These are phyloP conservation scores for Penaeus japonicus DNA, from an alignment of 1,140 invertebrate genomes.

Conservation along the genomic window DNA sequence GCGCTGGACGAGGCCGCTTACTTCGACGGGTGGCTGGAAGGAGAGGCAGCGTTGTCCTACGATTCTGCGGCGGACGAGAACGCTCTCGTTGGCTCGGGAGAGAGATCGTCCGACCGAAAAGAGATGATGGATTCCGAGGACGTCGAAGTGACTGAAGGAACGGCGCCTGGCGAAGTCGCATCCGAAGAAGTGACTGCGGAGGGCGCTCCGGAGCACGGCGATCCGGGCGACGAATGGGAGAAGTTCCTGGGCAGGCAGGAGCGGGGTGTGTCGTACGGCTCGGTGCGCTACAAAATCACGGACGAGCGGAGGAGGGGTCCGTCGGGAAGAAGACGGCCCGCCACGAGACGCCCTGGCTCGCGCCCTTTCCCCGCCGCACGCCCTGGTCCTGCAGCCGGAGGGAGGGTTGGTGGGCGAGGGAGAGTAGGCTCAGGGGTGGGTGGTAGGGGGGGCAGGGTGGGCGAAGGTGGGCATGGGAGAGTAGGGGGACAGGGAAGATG, in stretches of 20 bases:
- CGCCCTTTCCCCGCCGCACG: background rate
- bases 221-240: no score
- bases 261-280: constrained; percentile 16
- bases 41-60: no score
- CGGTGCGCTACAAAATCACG: constrained; percentile 31
- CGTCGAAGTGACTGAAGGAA: no score
- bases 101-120: no score
- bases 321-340: background rate
- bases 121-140: no score
- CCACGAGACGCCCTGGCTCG: background rate
- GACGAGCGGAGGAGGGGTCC: background rate
- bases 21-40: no score
- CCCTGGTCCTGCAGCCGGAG: background rate
- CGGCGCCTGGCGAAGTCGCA: no score
- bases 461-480: background rate
- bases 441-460: background rate
- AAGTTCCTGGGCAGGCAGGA: background rate
- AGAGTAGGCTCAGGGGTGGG: background rate
- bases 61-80: no score
- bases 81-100: no score
- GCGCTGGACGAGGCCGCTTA: no score
- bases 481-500: background rate
- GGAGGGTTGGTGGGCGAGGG: background rate
- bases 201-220: no score
- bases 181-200: no score